Evolutionary conservation across 2,113 vertebrate genomes (phyloP), one percentile per base, ranked within the genome.

Genomic region (Heloderma charlesbogerti): DNA sequence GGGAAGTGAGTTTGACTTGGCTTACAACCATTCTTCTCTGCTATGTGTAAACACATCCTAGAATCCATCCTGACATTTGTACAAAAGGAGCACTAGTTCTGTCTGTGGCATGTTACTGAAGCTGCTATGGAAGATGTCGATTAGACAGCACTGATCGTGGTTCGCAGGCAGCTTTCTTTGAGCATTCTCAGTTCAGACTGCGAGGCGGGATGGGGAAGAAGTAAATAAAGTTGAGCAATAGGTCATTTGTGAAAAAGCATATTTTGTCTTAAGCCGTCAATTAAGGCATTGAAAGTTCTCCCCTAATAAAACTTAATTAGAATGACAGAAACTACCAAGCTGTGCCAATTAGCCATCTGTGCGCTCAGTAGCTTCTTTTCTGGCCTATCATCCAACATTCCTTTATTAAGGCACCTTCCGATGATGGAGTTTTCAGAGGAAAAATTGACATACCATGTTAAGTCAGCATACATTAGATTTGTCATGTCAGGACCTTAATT

Each of bases 291-390:
- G 85, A 96, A 95, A 95, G 80, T 29, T 91, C 92, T 95, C 89
- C 29, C 22, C 91, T 94, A 93, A 94, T 96, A 94, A 95, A 95
- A 95, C 94, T 94, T 93, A 96, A 96, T 97, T 95, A 95, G 96
- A 96, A 95, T 90, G 83, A 96, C 91, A 95, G 84, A 96, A 90
- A 92, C 93, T 90, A 93, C 81, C 88, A 95, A 94, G 92, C 89
- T 84, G 93, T 95, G 92, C 78, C 94, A 96, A 94, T 97, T 96
- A 96, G 91, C 95, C 96, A 96, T 94, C 96, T 97, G 95, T 88
- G 54, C 85, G 81, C 91, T 92, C 89, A 88, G 83, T 37, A 93
- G 85, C 90, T 95, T 90, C 83, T 93, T 91, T 95, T 82, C 91
- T 94, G 90, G 82, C 69, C 31, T 79, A 79, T 90, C 95, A 90